These are phyloP conservation scores for Semaprochilodus insignis DNA, from an alignment of 2,797 vertebrate genomes.

Conservation along the genomic window DNA sequence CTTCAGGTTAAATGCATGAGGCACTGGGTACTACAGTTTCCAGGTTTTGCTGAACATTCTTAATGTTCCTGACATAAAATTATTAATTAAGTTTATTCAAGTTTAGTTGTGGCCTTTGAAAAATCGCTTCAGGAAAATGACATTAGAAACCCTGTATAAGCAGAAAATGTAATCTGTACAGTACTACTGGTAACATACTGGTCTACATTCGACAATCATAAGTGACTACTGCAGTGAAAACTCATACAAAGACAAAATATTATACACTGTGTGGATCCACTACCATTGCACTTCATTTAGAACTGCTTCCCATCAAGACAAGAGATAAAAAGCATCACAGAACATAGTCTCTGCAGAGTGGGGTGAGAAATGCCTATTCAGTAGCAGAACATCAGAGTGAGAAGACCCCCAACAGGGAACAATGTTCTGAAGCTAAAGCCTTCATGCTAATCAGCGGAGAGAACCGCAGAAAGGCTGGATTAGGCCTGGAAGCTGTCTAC, in stretches of 20 bases:
- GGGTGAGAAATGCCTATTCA: not conserved
- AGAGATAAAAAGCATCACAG: not conserved
- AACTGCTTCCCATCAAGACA: not conserved
- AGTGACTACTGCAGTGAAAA: not conserved
- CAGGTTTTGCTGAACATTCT: no score
- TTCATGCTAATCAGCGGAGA: constrained; percentile 9
- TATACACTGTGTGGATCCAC: not conserved
- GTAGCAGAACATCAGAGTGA: not conserved
- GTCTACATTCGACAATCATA: not conserved
- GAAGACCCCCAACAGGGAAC: not conserved
- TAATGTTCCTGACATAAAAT: not conserved
- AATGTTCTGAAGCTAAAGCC: not conserved
- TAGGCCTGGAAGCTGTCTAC: not conserved
- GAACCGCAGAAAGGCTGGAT: not conserved
- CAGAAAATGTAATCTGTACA: not conserved
- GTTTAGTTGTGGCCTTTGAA: no score
- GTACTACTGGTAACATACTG: not conserved
- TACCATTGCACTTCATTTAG: not conserved
- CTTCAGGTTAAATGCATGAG: not conserved
- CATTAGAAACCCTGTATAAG: not conserved
- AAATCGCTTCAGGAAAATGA: no score
- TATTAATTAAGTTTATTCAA: no score
- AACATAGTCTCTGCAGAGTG: not conserved
- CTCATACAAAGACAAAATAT: not conserved
- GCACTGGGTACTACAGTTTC: no score